Conservation (phyloP, 2,113 vertebrate species). For the Balaeniceps rex region DNA sequence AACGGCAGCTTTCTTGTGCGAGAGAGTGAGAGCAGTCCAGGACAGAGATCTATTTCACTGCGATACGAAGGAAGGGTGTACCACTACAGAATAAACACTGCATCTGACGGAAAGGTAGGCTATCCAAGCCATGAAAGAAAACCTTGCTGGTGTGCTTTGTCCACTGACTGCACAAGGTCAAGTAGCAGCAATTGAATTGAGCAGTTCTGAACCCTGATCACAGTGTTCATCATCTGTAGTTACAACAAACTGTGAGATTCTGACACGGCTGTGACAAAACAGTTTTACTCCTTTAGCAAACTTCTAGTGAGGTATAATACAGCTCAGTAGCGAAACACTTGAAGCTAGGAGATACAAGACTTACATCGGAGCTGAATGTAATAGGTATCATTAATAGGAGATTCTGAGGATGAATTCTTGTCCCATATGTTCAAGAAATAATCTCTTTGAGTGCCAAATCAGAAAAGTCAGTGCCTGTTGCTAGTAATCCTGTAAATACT, state of each 20-base stretch:
- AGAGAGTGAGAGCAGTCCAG: slow-evolving; percentile 84
- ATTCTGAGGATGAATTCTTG: not conserved
- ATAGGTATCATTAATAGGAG: not conserved
- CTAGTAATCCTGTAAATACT: not conserved
- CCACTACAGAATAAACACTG: slow-evolving; percentile 99
- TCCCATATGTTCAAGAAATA: not conserved
- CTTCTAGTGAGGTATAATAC: not conserved
- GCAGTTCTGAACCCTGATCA: not conserved
- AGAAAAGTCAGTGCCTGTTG: not conserved
- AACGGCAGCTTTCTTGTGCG: slow-evolving; percentile 86
- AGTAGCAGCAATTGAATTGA: not conserved
- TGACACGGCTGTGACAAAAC: not conserved
- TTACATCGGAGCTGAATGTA: not conserved
- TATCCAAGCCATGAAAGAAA: not conserved
- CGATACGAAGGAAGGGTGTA: slow-evolving; percentile 88
- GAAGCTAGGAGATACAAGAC: not conserved
- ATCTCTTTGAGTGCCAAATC: not conserved
- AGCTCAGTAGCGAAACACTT: not conserved
- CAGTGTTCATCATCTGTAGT: fast-evolving
- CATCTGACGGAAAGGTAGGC: slow-evolving; percentile 91
- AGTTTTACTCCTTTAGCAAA: not conserved
- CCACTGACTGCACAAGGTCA: not conserved
- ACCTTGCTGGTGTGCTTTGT: fast-evolving
- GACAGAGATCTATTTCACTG: slow-evolving; percentile 82
- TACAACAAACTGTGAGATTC: not conserved